Base-by-base conservation (phyloP, 2,888 invertebrate genomes). In the Noctua janthe region DNA sequence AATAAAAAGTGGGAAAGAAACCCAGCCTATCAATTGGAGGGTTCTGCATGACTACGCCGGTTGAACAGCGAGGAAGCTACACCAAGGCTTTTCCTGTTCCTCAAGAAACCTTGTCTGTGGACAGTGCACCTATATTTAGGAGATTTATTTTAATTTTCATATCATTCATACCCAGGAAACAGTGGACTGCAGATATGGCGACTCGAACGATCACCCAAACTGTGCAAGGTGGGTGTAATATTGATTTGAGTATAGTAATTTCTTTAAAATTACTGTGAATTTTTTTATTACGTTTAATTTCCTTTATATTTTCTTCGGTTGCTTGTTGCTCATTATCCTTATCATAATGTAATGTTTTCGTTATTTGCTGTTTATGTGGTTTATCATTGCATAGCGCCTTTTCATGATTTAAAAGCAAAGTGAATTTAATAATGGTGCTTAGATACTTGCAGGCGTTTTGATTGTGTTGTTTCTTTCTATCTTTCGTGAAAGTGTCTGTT, bases 91-190 rank as follows among this genome's bases (percentile, higher is more conserved):
- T 95, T 95, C 95, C 91, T 85, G 51, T 80, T 91, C 89, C 91
- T 81, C 17, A 8, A 51, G 20, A 71, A 90, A 83, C 94, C 94
- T 94, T 94, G 78, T 13, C 84, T 85, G 78, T 85, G 39, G 86
- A 85, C 86, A 80, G 76, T 81, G 74, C 83, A 82, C 79, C 82
- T 87, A 95, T 96, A 96, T 96, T 96, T 96, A 96, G 94, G 92
- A 91, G 92, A 92, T 92, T 85, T 93, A 92, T 90, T 92, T 94
- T 93, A 17, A 94, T 94, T 93, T 94, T 90, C 84, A 86, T 87
- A 87, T 90, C 95, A 96, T 93, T 96, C 86, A 82, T 78, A 92
- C 87, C 81, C 89, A 89, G 91, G 87, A 91, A 87, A 84, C 83
- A 81, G 88, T 56, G 80, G 72, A 89, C 87, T 78, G 89, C 89